phyloP scores from a whole-genome alignment of 1,140 invertebrate species.

The Apis mellifera region Amel_HAv3.1 CM009936.2:9955501-9956000 shows the following conservation, averaged over 20 bases:
- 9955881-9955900: neutral
- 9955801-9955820: constrained; percentile 11
- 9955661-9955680: constrained; percentile 77
- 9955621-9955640: constrained; percentile 81
- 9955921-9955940: no score
- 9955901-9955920: no score
- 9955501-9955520: neutral
- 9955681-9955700: constrained; percentile 71
- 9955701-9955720: constrained; percentile 78
- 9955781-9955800: constrained; percentile 26
- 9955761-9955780: neutral
- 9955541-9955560: neutral
- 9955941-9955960: no score
- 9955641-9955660: constrained; percentile 68
- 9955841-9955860: neutral
- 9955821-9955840: constrained; percentile 32
- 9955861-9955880: neutral
- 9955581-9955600: constrained; percentile 63
- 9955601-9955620: constrained; percentile 77
- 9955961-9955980: no score
- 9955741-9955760: constrained; percentile 52
- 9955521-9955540: constrained; percentile 1
- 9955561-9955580: neutral
- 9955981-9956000: no score
- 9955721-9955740: constrained; percentile 73